phyloP scores from a whole-genome alignment of 2,888 invertebrate species.

The Prostheceraeus crozeri region DNA sequence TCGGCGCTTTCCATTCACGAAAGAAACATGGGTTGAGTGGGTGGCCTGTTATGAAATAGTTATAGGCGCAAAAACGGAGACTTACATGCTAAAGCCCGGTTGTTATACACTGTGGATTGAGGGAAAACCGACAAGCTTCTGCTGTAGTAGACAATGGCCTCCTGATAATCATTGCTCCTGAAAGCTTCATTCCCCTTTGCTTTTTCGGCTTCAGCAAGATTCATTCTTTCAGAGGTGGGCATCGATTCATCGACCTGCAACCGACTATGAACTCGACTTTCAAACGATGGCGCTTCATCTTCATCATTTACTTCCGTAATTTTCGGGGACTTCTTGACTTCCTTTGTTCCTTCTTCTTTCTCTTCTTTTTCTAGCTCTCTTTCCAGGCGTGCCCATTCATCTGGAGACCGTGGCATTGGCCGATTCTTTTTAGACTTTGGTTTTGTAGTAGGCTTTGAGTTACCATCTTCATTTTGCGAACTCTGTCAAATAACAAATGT shows the following conservation, averaged over 20 bases:
- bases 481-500: too few species aligned
- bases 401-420: slow-evolving; percentile 19
- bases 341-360: neutral
- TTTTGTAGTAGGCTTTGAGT: too few species aligned
- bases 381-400: slow-evolving; percentile 30
- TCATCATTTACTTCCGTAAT: too few species aligned
- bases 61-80: neutral
- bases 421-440: too few species aligned
- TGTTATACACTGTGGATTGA: slow-evolving; percentile 61
- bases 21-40: too few species aligned
- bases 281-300: too few species aligned
- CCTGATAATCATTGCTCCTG: slow-evolving; percentile 62
- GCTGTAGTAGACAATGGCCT: slow-evolving; percentile 63
- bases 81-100: slow-evolving; percentile 62
- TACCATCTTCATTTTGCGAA: too few species aligned
- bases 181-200: slow-evolving; percentile 66
- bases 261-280: too few species aligned
- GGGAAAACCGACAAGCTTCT: slow-evolving; percentile 61
- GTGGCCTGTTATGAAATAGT: too few species aligned
- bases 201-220: slow-evolving; percentile 54
- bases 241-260: neutral
- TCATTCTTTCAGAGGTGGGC: slow-evolving; percentile 6
- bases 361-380: slow-evolving; percentile 1
- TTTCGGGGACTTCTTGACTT: too few species aligned
- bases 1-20: too few species aligned